These are phyloP conservation scores for Pomatorhinus ruficollis DNA, from an alignment of 2,113 vertebrate genomes.

Conservation along the genomic window DNA sequence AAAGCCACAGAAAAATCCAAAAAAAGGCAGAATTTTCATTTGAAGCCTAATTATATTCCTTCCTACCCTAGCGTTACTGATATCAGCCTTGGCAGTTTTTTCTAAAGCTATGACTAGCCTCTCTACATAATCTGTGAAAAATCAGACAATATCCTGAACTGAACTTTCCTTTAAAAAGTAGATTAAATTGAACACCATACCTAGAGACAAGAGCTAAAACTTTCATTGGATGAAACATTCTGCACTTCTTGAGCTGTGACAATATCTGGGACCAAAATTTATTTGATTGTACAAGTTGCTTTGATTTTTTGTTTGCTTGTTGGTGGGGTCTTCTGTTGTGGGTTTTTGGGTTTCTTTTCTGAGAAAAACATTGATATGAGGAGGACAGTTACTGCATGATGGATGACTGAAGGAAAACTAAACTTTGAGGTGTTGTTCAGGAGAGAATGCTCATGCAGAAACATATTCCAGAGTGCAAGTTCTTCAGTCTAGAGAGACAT, in stretches of 20 bases:
- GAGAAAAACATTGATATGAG: not conserved
- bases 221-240: not conserved
- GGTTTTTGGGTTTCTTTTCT: rapidly evolving
- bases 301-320: not conserved
- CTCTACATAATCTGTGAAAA: not conserved
- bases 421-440: not conserved
- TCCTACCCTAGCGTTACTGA: not conserved
- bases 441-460: not conserved
- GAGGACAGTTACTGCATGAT: not conserved
- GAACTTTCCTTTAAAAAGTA: not conserved
- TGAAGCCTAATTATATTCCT: not conserved
- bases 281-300: not conserved
- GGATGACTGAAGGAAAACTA: not conserved
- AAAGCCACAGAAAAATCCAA: not conserved
- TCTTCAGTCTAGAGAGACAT: not conserved
- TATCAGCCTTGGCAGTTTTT: not conserved
- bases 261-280: not conserved
- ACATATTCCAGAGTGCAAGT: not conserved
- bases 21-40: not conserved
- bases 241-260: not conserved
- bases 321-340: not conserved
- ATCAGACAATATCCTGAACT: not conserved
- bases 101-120: not conserved
- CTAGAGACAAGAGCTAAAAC: not conserved
- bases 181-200: not conserved